Base-by-base conservation (phyloP, 2,113 vertebrate species). In the Crocuta crocuta region DNA sequence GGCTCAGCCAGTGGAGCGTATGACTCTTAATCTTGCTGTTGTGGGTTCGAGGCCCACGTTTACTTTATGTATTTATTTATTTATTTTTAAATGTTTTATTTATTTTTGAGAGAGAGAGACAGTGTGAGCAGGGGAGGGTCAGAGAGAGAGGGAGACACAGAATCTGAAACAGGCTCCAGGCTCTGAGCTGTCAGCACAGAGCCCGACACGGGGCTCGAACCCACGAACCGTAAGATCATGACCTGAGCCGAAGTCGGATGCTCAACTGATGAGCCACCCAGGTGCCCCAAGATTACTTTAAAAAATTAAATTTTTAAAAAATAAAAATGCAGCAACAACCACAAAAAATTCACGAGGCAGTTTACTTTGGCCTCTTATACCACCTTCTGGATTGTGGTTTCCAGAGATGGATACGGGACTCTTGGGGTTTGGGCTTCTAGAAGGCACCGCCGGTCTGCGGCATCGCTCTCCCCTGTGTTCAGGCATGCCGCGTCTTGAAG, bases 381-480 rank as follows among this genome's bases (percentile, higher is more conserved):
- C 48, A 24, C 50, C 15, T 35, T 28, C 3, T 12, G 8, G 19
- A 4, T 24, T 39, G 3, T 73, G 66, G 16, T 70, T 78, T 94
- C 70, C 53, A 21, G 35, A 26, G 31, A 31, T 39, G 31, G 43
- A 7, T 23, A 2, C 71, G 15, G 50, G 43, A 17, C 48, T 53
- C 43, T 63, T 10, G 10, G 74, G 84, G 33, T 31, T 5, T 21
- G 28, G 33, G 24, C 61, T 83, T 82, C 63, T n/a, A 21, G 28
- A 63, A 58, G 10, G 12, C 0, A 0, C 1, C 19, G 11, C 7
- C 10, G 9, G 16, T 50, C 31, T 48, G 24, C 45, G 21, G 26
- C 39, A 33, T 2, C 10, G 3, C 16, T 76, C 28, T 35, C 12
- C 17, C 16, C 23, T 81, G 35, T 7, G 13, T 39, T 58, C 74